Evolutionary conservation across 2,888 invertebrate genomes (phyloP), one percentile per base, ranked within the genome.

Genomic region (Gastracanthus pulcherrimus): DNA sequence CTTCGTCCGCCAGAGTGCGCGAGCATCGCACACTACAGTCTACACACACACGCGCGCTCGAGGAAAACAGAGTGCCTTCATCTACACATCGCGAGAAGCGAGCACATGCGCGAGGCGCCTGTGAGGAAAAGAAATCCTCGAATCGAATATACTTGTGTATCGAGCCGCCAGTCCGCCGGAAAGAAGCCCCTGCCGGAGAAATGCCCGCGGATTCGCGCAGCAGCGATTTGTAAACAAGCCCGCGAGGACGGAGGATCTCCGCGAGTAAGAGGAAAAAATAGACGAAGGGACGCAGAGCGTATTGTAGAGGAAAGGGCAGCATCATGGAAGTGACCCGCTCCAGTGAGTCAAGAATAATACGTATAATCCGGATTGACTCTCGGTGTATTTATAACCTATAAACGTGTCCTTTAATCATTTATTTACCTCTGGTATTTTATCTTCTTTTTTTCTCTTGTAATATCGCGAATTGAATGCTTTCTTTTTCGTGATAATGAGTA

Each of bases 291-390:
- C n/a, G n/a, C n/a, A n/a, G n/a, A n/a, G n/a, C n/a, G n/a, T n/a
- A n/a, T n/a, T n/a, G n/a, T n/a, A n/a, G 45, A 45, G 45, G 45
- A 16, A n/a, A 7, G 13, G 45, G 11, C 75, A 41, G 36, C 13
- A 82, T 69, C 51, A 87, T 87, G 87, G 87, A 87, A 71, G 87
- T 87, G 19, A 86, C 85, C 48, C 84, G 85, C 9, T 41, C 83
- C 34, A 87, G 87, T 87, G 77, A 85, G 55, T 55, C 26, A 11
- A 13, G 23, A 23, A 55, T 55, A 9, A 9, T 55, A 41, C 41
- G 9, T 16, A 13, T 41, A 19, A 11, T 2, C n/a, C n/a, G n/a
- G n/a, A n/a, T n/a, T n/a, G n/a, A n/a, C 55, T 55, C 55, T 55
- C n/a, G 23, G 9, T 55, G 55, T 55, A 23, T 55, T 55, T 55